Evolutionary conservation across 2,113 vertebrate species (phyloP).

Genomic region (Trichechus manatus): DNA sequence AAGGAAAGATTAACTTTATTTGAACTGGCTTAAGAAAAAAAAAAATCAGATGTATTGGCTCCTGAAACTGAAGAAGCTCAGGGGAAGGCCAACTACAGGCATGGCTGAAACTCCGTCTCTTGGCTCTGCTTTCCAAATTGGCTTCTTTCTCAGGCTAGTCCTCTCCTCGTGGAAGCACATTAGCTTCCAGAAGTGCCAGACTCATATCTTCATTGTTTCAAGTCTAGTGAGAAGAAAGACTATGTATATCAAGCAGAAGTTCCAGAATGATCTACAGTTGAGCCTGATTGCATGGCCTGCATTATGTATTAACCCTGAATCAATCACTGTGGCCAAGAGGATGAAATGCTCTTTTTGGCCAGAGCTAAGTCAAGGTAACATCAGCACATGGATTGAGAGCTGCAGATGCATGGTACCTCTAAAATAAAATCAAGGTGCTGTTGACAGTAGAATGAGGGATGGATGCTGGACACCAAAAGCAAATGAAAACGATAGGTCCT

Average conservation of each 20-base stretch:
- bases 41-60: neutral
- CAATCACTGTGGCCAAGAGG: neutral
- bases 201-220: neutral
- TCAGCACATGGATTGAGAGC: neutral
- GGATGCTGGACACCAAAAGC: neutral
- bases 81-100: neutral
- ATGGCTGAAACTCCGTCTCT: neutral
- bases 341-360: neutral
- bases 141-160: neutral
- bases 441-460: neutral
- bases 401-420: neutral
- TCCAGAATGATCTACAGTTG: neutral
- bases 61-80: neutral
- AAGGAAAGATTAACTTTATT: neutral
- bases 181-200: neutral
- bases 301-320: neutral
- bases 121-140: neutral
- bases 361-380: neutral
- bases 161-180: neutral
- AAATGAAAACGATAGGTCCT: neutral
- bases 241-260: neutral
- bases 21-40: neutral
- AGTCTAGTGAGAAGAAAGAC: neutral
- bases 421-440: neutral
- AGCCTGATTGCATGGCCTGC: neutral